These are phyloP conservation scores for Odontophorus gujanensis DNA, from an alignment of 2,113 vertebrate species.

Conservation along the genomic window DNA sequence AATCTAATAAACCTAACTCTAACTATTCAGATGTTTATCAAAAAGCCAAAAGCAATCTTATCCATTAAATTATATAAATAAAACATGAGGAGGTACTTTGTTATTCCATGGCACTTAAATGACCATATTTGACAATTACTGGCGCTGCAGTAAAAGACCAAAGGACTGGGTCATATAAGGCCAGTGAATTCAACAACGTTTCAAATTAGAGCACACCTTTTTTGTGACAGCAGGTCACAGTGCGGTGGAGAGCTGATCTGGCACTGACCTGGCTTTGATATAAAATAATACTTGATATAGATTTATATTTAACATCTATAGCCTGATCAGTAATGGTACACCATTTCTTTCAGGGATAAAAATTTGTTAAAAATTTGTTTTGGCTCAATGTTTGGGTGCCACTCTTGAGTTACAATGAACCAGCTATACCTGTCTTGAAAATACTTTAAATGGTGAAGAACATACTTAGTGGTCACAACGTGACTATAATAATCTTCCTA, in stretches of 20 bases:
- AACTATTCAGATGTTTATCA: slow-evolving; percentile 5
- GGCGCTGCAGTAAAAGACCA: background rate
- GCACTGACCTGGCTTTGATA: background rate
- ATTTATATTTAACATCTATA: slow-evolving; percentile 45
- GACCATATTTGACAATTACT: background rate
- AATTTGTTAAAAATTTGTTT: background rate
- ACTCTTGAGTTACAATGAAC: background rate
- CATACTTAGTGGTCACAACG: background rate
- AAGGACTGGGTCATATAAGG: background rate
- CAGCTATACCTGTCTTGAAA: background rate
- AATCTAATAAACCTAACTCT: slow-evolving; percentile 19
- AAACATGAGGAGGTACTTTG: slow-evolving; percentile 8
- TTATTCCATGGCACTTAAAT: background rate
- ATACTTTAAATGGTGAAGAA: background rate
- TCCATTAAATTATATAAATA: slow-evolving; percentile 3
- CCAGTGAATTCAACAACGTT: background rate
- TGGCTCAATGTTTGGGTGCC: background rate
- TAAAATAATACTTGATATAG: background rate
- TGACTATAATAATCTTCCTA: background rate
- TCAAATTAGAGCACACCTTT: background rate
- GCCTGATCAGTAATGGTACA: background rate
- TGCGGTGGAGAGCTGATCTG: slow-evolving; percentile 14
- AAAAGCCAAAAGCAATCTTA: slow-evolving; percentile 40
- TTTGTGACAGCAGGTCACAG: background rate
- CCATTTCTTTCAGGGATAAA: background rate